Conservation (phyloP, 2,113 vertebrate species). For the Gavia stellata region DNA sequence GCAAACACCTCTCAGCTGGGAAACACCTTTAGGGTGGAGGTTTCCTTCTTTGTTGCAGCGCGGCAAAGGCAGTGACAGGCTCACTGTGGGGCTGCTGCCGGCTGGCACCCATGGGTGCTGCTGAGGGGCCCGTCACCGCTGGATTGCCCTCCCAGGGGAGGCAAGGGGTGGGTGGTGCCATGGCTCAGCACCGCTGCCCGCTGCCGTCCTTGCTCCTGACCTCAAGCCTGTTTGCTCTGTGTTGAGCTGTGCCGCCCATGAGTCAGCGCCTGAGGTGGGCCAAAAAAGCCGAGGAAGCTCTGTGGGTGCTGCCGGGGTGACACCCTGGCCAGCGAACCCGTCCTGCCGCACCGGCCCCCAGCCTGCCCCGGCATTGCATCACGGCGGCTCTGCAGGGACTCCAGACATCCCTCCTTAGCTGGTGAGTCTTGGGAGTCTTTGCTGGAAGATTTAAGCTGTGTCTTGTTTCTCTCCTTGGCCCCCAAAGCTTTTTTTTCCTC, state of each 20-base stretch:
- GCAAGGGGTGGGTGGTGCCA: fast-evolving
- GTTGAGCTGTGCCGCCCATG: fast-evolving
- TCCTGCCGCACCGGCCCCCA: not conserved
- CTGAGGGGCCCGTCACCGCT: fast-evolving
- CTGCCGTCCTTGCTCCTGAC: not conserved
- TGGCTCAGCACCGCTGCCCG: fast-evolving
- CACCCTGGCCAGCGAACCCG: fast-evolving
- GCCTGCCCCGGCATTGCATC: fast-evolving
- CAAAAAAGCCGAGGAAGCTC: not conserved
- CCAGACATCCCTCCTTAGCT: fast-evolving
- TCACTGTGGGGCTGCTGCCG: not conserved
- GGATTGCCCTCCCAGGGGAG: not conserved
- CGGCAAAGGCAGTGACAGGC: fast-evolving
- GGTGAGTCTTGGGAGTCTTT: not conserved
- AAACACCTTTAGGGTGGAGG: not conserved
- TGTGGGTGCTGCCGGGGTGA: not conserved
- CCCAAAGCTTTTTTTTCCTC: not conserved
- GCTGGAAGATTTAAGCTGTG: not conserved
- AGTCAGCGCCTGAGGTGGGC: not conserved
- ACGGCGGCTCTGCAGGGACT: fast-evolving
- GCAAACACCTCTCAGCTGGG: not conserved
- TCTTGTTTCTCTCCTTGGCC: not conserved
- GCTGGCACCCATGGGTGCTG: not conserved
- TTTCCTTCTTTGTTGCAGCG: not conserved
- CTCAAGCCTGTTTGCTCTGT: not conserved